phyloP scores from a whole-genome alignment of 1,140 invertebrate species.

The Drosophila auraria region DNA sequence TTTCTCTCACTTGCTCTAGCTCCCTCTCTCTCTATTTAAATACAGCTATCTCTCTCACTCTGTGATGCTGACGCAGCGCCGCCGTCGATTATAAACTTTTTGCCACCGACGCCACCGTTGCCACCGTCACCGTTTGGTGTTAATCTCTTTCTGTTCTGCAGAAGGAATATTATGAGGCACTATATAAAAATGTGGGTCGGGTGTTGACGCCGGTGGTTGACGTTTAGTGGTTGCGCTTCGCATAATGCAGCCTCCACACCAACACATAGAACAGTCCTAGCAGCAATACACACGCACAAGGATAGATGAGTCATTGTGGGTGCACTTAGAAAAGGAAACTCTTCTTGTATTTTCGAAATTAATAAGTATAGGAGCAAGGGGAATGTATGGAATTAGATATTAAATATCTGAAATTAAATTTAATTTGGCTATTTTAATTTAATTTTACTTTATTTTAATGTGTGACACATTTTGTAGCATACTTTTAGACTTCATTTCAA shows the following conservation, averaged over 20 bases:
- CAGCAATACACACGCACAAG: constrained; percentile 34
- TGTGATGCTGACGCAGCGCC: constrained; percentile 22
- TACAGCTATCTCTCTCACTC: not conserved
- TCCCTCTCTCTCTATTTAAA: not conserved
- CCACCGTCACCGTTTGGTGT: constrained; percentile 63
- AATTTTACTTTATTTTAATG: too few species aligned
- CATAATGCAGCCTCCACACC: constrained; percentile 57
- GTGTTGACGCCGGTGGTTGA: constrained; percentile 79
- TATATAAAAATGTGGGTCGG: constrained; percentile 68
- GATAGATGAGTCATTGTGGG: constrained; percentile 29
- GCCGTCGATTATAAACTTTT: constrained; percentile 72
- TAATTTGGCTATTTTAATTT: too few species aligned
- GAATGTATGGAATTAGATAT: not conserved
- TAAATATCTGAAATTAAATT: too few species aligned
- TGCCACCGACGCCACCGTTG: constrained; percentile 43
- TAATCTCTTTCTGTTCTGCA: constrained; percentile 75
- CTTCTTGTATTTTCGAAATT: not conserved
- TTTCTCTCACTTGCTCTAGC: not conserved
- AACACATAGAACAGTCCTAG: constrained; percentile 26
- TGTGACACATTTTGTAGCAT: too few species aligned
- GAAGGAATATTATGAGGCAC: constrained; percentile 74
- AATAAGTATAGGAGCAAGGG: too few species aligned
- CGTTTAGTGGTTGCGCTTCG: constrained; percentile 77
- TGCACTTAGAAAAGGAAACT: not conserved
- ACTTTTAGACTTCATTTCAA: not conserved